Base-by-base conservation (phyloP, 2,888 invertebrate genomes). In the Alcis repandata region DNA sequence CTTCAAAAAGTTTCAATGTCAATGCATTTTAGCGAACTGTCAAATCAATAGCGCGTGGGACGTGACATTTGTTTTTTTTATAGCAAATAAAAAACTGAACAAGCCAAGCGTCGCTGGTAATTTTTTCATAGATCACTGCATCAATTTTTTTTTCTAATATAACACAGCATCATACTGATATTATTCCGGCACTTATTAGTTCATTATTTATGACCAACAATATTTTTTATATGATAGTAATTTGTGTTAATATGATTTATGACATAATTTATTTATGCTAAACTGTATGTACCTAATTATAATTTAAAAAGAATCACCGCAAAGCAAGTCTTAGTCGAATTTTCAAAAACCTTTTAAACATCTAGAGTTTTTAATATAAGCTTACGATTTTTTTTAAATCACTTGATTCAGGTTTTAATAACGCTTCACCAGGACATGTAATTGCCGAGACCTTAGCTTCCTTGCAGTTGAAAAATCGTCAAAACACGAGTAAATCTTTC, bases 381-480 rank as follows among this genome's bases (percentile, higher is more conserved):
- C 36, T 38, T 20, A 2, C 2, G 20, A 52, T 38, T 38, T 33
- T 41, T 27, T 17, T 43, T 20, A 2, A n/a, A 32, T 17, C 27
- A 32, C n/a, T 32, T 27, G 32, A 40, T 17, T 20, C 17, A 48
- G 13, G 9, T 48, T 20, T n/a, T 46, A 40, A 54, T 32, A 61
- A 32, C 38, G 54, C 27, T 53, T 48, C 61, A 61, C 52, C 17
- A 48, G 58, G n/a, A 45, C 48, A 32, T 63, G 45, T 53, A 54
- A 54, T 48, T 48, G 40, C 27, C 36, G 20, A 51, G 51, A 36
- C 59, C 59, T 59, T 59, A 51, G 59, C 59, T 45, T 59, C 59
- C 20, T 52, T 52, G 17, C 40, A 19, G 15, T 33, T 32, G 69
- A 70, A 61, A 46, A 46, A 7, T 33, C 15, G 17, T 1, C 15